A percentile compares a stretch with the other conserved stretches of the same genome.
These are phyloP conservation scores for Leucopsar rothschildi DNA, from an alignment of 2,113 vertebrate genomes.

Conservation along the genomic window DNA sequence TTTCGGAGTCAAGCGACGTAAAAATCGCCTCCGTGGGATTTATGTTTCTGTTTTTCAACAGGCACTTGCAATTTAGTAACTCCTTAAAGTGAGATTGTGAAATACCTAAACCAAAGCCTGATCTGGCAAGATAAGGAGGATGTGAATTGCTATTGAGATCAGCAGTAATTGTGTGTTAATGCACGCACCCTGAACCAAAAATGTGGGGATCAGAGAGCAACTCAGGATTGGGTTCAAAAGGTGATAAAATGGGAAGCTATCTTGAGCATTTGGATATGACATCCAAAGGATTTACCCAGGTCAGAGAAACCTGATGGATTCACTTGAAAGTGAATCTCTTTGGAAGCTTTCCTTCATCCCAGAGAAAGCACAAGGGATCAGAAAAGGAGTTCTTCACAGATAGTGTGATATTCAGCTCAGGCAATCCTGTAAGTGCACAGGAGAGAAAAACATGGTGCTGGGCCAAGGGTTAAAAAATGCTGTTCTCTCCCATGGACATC, in stretches of 20 bases:
- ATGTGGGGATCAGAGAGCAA: neutral
- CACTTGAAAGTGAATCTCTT: conserved; percentile 16
- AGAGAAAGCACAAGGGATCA: neutral
- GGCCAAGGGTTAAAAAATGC: neutral
- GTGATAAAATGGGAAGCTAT: neutral
- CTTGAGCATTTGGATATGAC: neutral
- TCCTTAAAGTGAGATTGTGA: conserved; percentile 11
- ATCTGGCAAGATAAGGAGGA: neutral
- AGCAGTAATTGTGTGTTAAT: neutral
- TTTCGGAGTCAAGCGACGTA: neutral
- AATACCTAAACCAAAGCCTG: neutral
- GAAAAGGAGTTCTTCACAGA: neutral
- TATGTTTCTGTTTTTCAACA: neutral
- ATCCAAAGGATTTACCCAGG: conserved; percentile 2
- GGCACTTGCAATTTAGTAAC: neutral
- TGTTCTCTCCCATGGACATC: neutral
- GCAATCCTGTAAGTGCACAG: neutral
- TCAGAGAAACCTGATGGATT: neutral
- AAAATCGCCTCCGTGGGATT: neutral
- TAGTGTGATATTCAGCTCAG: neutral
- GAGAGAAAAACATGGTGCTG: neutral
- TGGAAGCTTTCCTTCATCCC: conserved; percentile 9
- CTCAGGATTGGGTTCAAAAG: conserved; percentile 1
- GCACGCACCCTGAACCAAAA: neutral
- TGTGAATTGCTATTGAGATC: neutral